Evolutionary conservation across 1,140 invertebrate genomes (phyloP).

Genomic region (Anoplolepis gracilipes): DNA sequence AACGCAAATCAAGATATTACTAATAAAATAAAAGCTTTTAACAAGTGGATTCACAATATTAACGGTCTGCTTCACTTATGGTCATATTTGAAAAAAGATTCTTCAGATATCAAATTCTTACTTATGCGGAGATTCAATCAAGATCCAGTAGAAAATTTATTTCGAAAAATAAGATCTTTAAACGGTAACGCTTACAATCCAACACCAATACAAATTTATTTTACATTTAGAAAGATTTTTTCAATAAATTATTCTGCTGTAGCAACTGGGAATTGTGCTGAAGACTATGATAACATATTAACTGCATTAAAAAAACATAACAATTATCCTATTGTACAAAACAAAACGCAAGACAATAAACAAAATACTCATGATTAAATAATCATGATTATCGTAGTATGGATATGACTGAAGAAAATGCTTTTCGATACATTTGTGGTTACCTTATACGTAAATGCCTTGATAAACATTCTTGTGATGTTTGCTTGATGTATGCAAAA

Average conservation of each 20-base stretch:
- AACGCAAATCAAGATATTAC: too few species aligned
- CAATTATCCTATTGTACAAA: neutral
- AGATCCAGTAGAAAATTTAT: too few species aligned
- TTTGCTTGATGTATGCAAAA: neutral
- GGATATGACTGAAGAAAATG: neutral
- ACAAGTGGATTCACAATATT: too few species aligned
- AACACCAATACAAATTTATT: neutral
- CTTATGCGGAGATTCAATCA: too few species aligned
- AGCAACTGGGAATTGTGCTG: neutral
- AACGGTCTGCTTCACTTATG: too few species aligned
- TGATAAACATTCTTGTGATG: neutral
- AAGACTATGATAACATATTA: neutral
- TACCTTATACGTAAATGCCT: too few species aligned
- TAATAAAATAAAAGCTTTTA: too few species aligned
- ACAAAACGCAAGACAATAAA: neutral
- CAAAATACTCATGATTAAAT: neutral
- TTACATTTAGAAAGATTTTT: conserved; percentile 7
- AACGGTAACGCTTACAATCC: too few species aligned
- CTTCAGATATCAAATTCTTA: too few species aligned
- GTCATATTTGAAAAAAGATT: too few species aligned
- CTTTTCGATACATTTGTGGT: conserved; percentile 4
- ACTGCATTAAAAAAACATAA: neutral
- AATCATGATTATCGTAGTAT: neutral
- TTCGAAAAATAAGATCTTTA: too few species aligned
- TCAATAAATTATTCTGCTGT: neutral